Base-by-base conservation (phyloP, 1,140 invertebrate species). In the Hylaeus anthracinus region DNA sequence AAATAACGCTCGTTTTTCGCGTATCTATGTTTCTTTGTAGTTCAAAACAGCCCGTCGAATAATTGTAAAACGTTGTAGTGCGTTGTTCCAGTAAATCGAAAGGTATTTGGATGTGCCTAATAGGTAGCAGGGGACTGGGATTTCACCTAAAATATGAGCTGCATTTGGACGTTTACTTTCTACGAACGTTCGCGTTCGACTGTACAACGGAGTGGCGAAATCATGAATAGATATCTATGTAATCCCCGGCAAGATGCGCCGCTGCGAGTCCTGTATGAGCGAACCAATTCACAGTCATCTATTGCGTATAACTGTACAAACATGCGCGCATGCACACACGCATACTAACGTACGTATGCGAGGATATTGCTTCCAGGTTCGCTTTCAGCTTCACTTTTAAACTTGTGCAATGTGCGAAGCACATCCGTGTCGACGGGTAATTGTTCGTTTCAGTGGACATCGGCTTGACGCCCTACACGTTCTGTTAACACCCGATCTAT, bases 231-330 rank as follows among this genome's bases (percentile, higher is more conserved):
- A 80, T 80, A 80, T 75, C 78, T 80, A 53, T 80, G 78, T 80
- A 80, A 80, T 80, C 71, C 78, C 6, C 61, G 37, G 78, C 53
- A 80, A 80, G 78, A 80, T 63, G 78, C 78, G 78, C 53, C 55
- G 64, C 12, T 65, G 45, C 72, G 64, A 75, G 77, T 75, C 72
- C 67, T 80, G 72, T 80, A 74, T 75, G 79, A 74, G 79, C 72
- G 79, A 80, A 80, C 79, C 79, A 80, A 80, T 80, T 80, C 79
- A 69, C 60, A 84, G 45, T 80, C 82, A 76, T 65, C 72, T 80
- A 80, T 80, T 75, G 72, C 73, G 80, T 77, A 78, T 53, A 69
- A 63, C 66, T 65, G 61, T 45, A 37, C 15, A 48, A 12, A 51
- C 41, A 71, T 60, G 53, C 26, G 56, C 5, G 3, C 26, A 26